Base-by-base conservation (phyloP, 2,113 vertebrate species). In the Pteruthius melanotis region DNA sequence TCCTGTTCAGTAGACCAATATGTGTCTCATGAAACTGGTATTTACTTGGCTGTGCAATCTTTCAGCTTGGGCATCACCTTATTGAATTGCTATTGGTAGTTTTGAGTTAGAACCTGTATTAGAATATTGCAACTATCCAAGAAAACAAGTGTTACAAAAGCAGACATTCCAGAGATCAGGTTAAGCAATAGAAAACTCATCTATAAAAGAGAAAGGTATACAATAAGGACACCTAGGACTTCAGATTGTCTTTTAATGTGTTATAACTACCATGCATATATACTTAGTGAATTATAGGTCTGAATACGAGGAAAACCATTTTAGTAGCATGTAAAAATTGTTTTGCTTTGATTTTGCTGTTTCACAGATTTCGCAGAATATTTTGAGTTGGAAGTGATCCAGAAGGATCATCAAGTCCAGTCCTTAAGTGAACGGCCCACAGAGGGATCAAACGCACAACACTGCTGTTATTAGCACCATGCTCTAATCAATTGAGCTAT, bases 1-100 rank as follows among this genome's bases (percentile, higher is more conserved):
- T 14, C 13, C 15, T n/a, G 1, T n/a, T 66, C 39, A 31, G 42
- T 4, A 66, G 52, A 54, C 2, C 11, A n/a, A 0, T 11, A 15
- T 37, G 6, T 54, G 27, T 52, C 37, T 88, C 31, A 28, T 18
- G 49, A 50, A 20, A 28, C 4, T 31, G 35, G 6, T 27, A 37
- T 40, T 47, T 65, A 49, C 26, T 28, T 65, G 40, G 7, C 15
- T 37, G 4, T 35, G 23, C 12, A 68, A 16, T 5, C 6, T 83
- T 91, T 77, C 66, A 76, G 17, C 13, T 76, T 83, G 10, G 8
- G 4, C 56, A 66, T 59, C 27, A 59, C 8, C 2, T 3, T 24
- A 42, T 23, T 56, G 22, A 6, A 44, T 49, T 40, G 17, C 5
- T 57, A 21, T 18, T 20, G 28, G 22, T 31, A 91, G 27, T 2